Evolutionary conservation across 2,888 invertebrate genomes (phyloP).

Genomic region (Nymphalis polychloros): DNA sequence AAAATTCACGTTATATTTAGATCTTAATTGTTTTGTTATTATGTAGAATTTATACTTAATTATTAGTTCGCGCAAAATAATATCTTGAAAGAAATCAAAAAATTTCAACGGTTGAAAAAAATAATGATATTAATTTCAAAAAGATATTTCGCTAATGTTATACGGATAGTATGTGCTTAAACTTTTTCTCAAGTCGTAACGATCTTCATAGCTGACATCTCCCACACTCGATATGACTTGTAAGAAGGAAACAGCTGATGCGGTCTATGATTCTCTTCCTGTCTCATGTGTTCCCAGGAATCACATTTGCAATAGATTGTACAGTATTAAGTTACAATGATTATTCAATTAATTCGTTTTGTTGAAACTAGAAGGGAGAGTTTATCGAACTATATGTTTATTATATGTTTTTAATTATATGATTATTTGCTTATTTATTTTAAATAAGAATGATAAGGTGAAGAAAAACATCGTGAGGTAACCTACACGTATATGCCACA

Average conservation of each 20-base stretch:
- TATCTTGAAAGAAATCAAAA: too few species aligned
- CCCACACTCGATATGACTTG: conserved; percentile 9
- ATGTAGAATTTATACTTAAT: too few species aligned
- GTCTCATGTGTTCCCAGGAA: conserved; percentile 13
- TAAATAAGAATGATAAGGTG: too few species aligned
- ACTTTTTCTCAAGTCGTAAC: not conserved
- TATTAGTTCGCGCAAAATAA: too few species aligned
- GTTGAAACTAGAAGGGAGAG: too few species aligned
- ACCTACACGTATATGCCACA: too few species aligned
- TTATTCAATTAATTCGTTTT: not conserved
- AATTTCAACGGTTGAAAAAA: too few species aligned
- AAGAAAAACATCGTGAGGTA: too few species aligned
- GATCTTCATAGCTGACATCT: conserved; percentile 1
- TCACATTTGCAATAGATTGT: conserved; percentile 23
- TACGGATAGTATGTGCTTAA: not conserved
- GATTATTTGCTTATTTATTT: not conserved
- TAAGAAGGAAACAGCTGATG: conserved; percentile 29
- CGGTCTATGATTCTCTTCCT: conserved; percentile 24
- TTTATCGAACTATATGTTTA: too few species aligned
- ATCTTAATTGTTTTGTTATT: too few species aligned
- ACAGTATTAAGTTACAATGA: conserved; percentile 7
- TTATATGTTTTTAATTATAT: conserved; percentile 10
- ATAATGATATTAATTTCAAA: too few species aligned
- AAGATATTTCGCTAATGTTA: not conserved
- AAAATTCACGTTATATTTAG: too few species aligned